Base-by-base conservation (phyloP, 2,113 vertebrate species). In the Carettochelys insculpta region DNA sequence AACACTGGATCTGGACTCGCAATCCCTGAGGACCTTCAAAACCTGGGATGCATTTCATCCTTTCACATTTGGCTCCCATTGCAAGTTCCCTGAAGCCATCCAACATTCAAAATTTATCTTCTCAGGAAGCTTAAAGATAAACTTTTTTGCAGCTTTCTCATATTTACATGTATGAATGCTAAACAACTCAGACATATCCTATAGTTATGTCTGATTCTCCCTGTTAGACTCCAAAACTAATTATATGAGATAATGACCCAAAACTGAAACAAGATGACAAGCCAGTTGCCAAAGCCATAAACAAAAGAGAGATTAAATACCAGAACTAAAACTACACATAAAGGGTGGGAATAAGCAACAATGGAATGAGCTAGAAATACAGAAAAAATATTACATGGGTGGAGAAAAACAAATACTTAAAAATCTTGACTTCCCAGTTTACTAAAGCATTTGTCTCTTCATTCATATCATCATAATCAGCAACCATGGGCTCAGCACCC, bases 121-220 rank as follows among this genome's bases (percentile, higher is more conserved):
- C 87, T 86, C 77, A 25, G 81, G 79, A 95, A 96, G 85, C 81
- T 89, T 92, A 92, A 95, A 94, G 94, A 95, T 94, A 96, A 96
- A 95, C 92, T 95, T 97, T 82, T 90, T 77, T 84, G 61, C 73
- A 94, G 83, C 93, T 90, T 76, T 92, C 75, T 22, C 50, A 80
- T 90, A 83, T 89, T 11, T 80, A 80, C 25, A 54, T 78, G 51
- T 83, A 76, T 78, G 93, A 92, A 84, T 0, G 1, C 8, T 82
- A 92, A 90, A 88, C 77, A 77, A 86, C 78, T 80, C 94, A 94
- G 88, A 94, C 56, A 65, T 86, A 87, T 88, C 92, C 95, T 80
- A 34, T 80, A 92, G 94, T 95, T 84, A 93, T 2, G 61, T 92
- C 94, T 94, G 92, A 89, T 88, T 45, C 77, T 24, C 61, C 86